Evolutionary conservation across 2,888 invertebrate species (phyloP), one percentile per base, ranked within the genome.

Genomic region (Xiphydria camelus): DNA sequence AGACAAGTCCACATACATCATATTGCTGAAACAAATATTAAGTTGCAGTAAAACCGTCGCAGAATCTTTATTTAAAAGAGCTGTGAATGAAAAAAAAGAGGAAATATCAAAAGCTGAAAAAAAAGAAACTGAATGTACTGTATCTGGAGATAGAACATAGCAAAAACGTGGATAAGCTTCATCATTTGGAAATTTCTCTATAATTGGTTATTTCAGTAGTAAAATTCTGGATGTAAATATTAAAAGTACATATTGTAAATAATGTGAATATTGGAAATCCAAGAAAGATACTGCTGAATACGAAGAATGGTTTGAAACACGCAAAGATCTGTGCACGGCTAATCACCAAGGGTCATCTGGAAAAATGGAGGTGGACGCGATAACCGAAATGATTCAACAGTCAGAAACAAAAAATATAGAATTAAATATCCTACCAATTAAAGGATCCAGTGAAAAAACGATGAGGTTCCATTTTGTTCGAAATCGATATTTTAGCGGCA

Each of bases 41-140:
- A 3, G 3, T 21, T 39, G 42, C 33, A 34, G 45, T 7, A 38
- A 39, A 39, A 5, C 10, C 7, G 38, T 32, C 6, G 12, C 41
- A 14, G 37, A 51, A 9, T 39, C 19, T 18, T 17, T 49, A 17
- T 33, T 49, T n/a, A 12, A n/a, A 31, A 49, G 45, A 26, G 48
- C 48, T 33, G 45, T 20, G 4, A 31, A 14, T 15, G 41, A 42
- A 49, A 39, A 48, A 41, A 20, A 44, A 40, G 12, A 43, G 25
- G 45, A 17, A 19, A 45, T n/a, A 7, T 6, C 26, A 33, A 40
- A 5, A 35, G 6, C 25, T 25, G 25, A 25, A 25, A 25, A 6
- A 10, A 6, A 25, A 25, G 25, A 25, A 5, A 25, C 25, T 4
- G 9, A 25, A 5, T 25, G 9, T 3, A 23, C 23, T 23, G 35